phyloP scores from a whole-genome alignment of 2,797 vertebrate genomes.

The Acrocephalus scirpaceus region DNA sequence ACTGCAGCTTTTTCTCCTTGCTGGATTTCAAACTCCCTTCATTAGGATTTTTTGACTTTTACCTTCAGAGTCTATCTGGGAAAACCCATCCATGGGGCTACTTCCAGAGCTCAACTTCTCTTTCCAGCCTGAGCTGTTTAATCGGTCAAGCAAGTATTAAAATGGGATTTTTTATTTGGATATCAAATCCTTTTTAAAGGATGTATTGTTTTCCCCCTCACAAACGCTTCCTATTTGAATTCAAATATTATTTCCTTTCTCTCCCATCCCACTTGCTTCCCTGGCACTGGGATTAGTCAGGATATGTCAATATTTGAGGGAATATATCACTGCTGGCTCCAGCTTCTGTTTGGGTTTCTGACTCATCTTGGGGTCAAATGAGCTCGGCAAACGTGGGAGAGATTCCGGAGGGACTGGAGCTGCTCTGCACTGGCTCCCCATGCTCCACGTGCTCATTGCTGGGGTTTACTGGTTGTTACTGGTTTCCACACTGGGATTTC shows the following conservation, averaged over 20 bases:
- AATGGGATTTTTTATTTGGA: neutral
- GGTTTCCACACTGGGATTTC: neutral
- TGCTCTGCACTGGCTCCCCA: neutral
- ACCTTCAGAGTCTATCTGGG: neutral
- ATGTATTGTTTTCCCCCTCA: accelerated
- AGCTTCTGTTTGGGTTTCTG: neutral
- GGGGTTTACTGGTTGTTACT: neutral
- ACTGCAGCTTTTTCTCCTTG: neutral
- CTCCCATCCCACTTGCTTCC: neutral
- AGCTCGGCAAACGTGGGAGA: neutral
- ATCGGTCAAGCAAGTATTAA: neutral
- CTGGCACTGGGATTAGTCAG: neutral
- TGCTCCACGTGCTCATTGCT: neutral
- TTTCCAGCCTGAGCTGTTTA: neutral
- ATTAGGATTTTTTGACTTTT: neutral
- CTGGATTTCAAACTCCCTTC: neutral
- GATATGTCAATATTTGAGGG: slow-evolving; percentile 13
- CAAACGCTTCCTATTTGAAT: neutral
- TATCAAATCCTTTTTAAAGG: neutral
- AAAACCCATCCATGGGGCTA: neutral
- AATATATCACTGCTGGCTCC: neutral
- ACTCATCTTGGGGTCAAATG: neutral
- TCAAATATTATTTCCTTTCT: neutral
- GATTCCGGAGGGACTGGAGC: neutral
- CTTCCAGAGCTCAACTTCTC: neutral